These are phyloP conservation scores for Matsumyia berberina DNA, from an alignment of 2,888 invertebrate genomes.

Conservation along the genomic window DNA sequence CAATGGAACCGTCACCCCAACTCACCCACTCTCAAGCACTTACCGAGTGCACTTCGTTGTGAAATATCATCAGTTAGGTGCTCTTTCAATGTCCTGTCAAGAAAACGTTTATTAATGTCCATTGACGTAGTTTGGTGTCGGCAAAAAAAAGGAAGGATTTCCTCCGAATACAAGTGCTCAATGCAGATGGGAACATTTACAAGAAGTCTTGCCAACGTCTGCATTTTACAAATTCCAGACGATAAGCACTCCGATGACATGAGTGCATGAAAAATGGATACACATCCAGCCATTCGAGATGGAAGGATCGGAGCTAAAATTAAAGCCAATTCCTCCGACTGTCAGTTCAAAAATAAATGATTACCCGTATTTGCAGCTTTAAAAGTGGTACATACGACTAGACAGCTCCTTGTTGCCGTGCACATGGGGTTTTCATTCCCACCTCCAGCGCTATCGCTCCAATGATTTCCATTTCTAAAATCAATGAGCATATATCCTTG, in stretches of 20 bases:
- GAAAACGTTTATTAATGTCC: slow-evolving; percentile 64
- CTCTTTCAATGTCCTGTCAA: slow-evolving; percentile 12
- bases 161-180: slow-evolving; percentile 13
- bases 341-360: slow-evolving; percentile 65
- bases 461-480: slow-evolving; percentile 44
- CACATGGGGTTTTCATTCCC: not conserved
- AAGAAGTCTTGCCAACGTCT: slow-evolving; percentile 35
- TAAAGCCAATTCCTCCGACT: slow-evolving; percentile 58
- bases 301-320: slow-evolving; percentile 41
- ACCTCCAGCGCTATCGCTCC: slow-evolving; percentile 16
- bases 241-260: not conserved
- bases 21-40: not conserved
- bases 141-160: slow-evolving; percentile 24
- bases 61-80: slow-evolving; percentile 24
- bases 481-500: slow-evolving; percentile 60
- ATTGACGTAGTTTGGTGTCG: slow-evolving; percentile 43
- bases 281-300: slow-evolving; percentile 8
- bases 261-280: slow-evolving; percentile 35
- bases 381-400: slow-evolving; percentile 10
- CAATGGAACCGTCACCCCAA: not conserved
- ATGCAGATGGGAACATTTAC: slow-evolving; percentile 48
- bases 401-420: not conserved
- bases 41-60: not conserved
- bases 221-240: slow-evolving; percentile 52
- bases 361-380: slow-evolving; percentile 19